phyloP scores from a whole-genome alignment of 2,113 vertebrate genomes.

The Atractosteus spatula region DNA sequence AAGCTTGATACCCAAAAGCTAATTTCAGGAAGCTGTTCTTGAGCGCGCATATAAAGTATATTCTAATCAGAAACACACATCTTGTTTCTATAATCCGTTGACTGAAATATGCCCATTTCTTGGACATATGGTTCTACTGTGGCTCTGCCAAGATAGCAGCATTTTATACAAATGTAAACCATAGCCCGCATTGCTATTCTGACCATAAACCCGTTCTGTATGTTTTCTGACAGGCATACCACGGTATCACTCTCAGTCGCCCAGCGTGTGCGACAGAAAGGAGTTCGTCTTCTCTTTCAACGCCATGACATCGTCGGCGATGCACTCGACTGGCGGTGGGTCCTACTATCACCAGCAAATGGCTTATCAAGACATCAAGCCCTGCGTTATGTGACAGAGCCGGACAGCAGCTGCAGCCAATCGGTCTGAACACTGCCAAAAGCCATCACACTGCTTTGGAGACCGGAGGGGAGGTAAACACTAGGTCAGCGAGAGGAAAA shows the following conservation, averaged over 20 bases:
- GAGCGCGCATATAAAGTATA: too few species aligned
- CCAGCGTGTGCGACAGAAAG: slow-evolving; percentile 95
- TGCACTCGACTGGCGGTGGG: slow-evolving; percentile 85
- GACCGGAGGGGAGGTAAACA: slow-evolving; percentile 10
- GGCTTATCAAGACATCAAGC: slow-evolving; percentile 98
- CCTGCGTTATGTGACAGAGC: slow-evolving; percentile 89
- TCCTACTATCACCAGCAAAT: slow-evolving; percentile 97
- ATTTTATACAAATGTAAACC: not conserved
- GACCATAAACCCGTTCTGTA: not conserved
- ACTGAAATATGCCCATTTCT: too few species aligned
- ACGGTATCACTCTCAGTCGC: slow-evolving; percentile 94
- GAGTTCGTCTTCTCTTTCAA: slow-evolving; percentile 99
- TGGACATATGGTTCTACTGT: too few species aligned
- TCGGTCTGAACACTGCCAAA: slow-evolving; percentile 28
- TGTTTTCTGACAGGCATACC: slow-evolving; percentile 78
- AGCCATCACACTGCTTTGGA: slow-evolving; percentile 27
- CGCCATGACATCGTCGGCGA: slow-evolving; percentile 93
- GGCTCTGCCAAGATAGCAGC: too few species aligned
- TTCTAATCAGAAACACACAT: too few species aligned
- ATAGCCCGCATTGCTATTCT: too few species aligned
- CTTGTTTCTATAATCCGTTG: too few species aligned
- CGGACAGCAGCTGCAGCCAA: slow-evolving; percentile 12
- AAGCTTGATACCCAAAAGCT: too few species aligned
- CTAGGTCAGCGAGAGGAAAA: not conserved
- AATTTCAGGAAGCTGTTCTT: too few species aligned